phyloP scores from a whole-genome alignment of 2,888 invertebrate genomes.

The Mythimna pallens region DNA sequence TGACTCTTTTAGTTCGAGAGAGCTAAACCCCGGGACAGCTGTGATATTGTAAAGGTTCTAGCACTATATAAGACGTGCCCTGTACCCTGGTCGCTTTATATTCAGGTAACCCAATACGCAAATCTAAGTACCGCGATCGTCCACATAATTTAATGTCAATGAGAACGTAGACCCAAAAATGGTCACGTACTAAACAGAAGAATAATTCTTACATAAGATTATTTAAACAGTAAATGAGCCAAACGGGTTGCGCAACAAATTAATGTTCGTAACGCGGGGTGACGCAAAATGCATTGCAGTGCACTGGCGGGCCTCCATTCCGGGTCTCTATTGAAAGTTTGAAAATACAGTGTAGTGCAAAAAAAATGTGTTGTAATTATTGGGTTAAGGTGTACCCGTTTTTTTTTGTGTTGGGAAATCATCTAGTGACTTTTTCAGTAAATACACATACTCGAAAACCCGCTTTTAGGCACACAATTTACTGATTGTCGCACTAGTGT shows the following conservation, averaged over 20 bases:
- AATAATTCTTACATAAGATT: constrained; percentile 29
- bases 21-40: too few species aligned
- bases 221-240: constrained; percentile 46
- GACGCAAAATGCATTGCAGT: constrained; percentile 55
- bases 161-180: constrained; percentile 18
- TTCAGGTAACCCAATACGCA: background rate
- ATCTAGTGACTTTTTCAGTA: too few species aligned
- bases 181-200: constrained; percentile 12
- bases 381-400: background rate
- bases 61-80: too few species aligned
- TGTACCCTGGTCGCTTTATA: too few species aligned
- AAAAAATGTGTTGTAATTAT: constrained; percentile 20
- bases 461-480: too few species aligned
- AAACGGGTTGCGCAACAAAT: constrained; percentile 46
- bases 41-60: too few species aligned
- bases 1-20: too few species aligned
- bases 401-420: too few species aligned
- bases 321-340: constrained; percentile 34
- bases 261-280: constrained; percentile 51
- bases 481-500: too few species aligned
- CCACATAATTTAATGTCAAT: background rate
- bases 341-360: constrained; percentile 14
- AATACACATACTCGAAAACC: too few species aligned
- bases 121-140: background rate
- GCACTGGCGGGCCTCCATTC: constrained; percentile 36